Conservation (phyloP, 2,113 vertebrate species). For the Podiceps cristatus region DNA sequence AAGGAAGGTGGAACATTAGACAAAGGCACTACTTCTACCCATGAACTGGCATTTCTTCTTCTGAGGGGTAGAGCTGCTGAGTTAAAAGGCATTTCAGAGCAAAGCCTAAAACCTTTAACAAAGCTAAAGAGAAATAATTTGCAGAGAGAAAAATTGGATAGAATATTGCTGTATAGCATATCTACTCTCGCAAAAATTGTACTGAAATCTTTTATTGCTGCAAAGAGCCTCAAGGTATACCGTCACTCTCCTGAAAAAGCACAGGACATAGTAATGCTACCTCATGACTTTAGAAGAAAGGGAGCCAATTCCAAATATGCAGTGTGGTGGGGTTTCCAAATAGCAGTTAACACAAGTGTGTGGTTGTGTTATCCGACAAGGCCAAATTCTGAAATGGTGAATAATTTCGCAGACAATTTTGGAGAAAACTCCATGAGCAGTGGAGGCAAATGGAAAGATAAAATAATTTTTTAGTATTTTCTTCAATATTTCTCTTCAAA, state of each 20-base stretch:
- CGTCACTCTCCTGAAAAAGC: neutral
- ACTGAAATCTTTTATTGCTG: neutral
- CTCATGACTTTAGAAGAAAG: neutral
- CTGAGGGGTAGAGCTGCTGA: neutral
- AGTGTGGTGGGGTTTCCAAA: neutral
- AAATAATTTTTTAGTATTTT: neutral
- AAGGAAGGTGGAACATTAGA: neutral
- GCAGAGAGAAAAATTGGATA: neutral
- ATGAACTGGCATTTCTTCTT: neutral
- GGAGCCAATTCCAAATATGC: neutral
- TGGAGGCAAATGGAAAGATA: neutral
- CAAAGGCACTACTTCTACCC: neutral
- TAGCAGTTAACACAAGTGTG: neutral
- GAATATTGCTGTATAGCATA: neutral
- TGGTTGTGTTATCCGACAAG: neutral
- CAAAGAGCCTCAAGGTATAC: neutral
- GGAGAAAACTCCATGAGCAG: neutral
- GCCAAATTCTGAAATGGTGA: neutral
- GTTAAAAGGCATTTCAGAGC: neutral
- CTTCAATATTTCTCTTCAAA: neutral
- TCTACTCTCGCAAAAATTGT: neutral
- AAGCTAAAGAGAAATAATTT: neutral
- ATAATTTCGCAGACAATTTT: neutral
- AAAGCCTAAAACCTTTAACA: neutral
- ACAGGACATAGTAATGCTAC: neutral